Base-by-base conservation (phyloP, 2,797 vertebrate species). In the Peromyscus aztecus region DNA sequence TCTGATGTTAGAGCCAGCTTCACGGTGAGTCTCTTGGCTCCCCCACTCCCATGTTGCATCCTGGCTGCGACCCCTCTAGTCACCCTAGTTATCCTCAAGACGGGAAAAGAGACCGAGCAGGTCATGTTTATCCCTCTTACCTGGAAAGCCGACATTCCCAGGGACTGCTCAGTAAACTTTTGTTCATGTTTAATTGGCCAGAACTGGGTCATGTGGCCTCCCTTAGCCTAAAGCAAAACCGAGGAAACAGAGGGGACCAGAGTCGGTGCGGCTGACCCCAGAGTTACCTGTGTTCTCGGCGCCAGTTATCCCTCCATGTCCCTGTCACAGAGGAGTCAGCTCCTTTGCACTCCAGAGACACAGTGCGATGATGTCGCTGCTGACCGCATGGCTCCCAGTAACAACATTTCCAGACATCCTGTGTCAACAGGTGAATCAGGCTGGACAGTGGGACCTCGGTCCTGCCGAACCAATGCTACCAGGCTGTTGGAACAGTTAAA, bases 141-240 rank as follows among this genome's bases (percentile, higher is more conserved):
- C 69, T 80, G 78, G 87, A 97, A 89, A 96, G 78, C 67, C 37
- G 19, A 75, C 52, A 23, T 85, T 78, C 23, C 76, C 61, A 61
- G 67, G 67, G 55, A 81, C 24, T 14, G 4, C 57, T 43, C 11
- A 16, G 43, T 49, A 95, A 55, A 92, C 71, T 90, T 93, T 29
- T 78, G 75, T 75, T 88, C 46, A 12, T 88, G 59, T 88, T 69
- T 88, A 77, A 55, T 90, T 91, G 92, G 59, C 76, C 29, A 88
- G 76, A 95, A 46, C 80, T 57, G 34, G 87, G 61, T 82, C 94
- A 91, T 23, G 4, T 49, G 84, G 83, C 59, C 61, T 61, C 29
- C 27, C 14, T 31, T 69, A 8, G 11, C 78, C 63, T 59, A 37
- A 75, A 83, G 40, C 19, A 8, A 31, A 73, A 29, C 19, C 23